Evolutionary conservation across 2,797 vertebrate species (phyloP).

Genomic region (Vultur gryphus): DNA sequence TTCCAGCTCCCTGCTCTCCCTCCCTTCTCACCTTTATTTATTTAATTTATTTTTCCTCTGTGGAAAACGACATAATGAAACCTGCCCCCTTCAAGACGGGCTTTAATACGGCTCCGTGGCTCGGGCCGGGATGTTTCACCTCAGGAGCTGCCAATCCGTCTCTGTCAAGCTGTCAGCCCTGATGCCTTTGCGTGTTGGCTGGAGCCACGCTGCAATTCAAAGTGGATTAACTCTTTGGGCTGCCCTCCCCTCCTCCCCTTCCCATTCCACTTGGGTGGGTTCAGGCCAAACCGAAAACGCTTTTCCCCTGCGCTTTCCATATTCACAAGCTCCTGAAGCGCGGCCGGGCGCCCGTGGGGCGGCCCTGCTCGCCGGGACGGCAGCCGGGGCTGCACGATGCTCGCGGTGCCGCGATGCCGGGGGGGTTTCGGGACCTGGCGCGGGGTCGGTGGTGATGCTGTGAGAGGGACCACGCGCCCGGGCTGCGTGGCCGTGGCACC

Average conservation of each 20-base stretch:
- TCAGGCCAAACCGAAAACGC: slow-evolving; percentile 16
- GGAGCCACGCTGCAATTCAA: slow-evolving; percentile 47
- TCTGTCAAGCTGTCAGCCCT: slow-evolving; percentile 54
- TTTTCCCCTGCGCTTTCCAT: slow-evolving; percentile 33
- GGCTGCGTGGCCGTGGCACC: background rate
- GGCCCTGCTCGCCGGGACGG: background rate
- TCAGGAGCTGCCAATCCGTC: slow-evolving; percentile 64
- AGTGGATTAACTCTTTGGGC: slow-evolving; percentile 61
- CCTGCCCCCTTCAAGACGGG: background rate
- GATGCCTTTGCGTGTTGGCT: background rate
- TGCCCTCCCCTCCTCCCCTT: slow-evolving; percentile 12
- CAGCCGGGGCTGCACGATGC: background rate
- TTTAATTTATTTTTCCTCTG: background rate
- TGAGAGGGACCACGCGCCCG: background rate
- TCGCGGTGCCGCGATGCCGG: background rate
- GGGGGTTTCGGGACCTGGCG: background rate
- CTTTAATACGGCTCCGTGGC: background rate
- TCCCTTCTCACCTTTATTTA: background rate
- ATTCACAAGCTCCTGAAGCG: slow-evolving; percentile 7
- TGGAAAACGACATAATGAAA: background rate
- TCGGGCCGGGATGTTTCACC: slow-evolving; percentile 38
- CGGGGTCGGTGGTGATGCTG: background rate
- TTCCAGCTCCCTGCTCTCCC: background rate
- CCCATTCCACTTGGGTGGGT: slow-evolving; percentile 62
- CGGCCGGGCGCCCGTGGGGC: background rate